Base-by-base conservation (phyloP, 30 jellyfish, hydroid and myxozoan species). In the Turritopsis dohrnii region DNA sequence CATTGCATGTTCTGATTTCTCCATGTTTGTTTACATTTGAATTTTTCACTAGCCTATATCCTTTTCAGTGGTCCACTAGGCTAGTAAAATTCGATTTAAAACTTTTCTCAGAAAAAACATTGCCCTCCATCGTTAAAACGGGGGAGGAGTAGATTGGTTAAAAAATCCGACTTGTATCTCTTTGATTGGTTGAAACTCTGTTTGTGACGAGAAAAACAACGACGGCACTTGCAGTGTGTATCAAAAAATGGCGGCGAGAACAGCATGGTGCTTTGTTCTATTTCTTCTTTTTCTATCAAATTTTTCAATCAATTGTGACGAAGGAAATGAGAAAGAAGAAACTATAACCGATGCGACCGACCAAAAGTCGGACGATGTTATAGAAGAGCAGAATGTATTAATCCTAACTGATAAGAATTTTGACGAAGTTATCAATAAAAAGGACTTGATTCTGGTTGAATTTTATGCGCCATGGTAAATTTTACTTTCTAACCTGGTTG, bases 401-500 rank as follows among this genome's bases (percentile, higher is more conserved):
- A 88, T 91, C 28, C 80, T 91, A 66, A 91, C 90, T 16, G 28
- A 90, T 16, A 80, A 84, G 26, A 87, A 91, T 71, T 91, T 91
- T 66, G 96, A 91, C 71, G 85, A 66, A 24, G 89, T 86, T 75
- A 84, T 91, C 71, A 87, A 91, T 71, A 88, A 84, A 17, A 83
- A 91, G 1, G 82, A 79, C 29, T 29, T 91, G 53, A 72, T 87
- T 54, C 94, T 91, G 29, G 94, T 91, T 8, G 96, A 91, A 65
- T 91, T 91, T 53, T 91, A 91, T 80, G 94, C 96, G 13, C 96
- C 97, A 21, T 91, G 97, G 97, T 91, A 79, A 83, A 94, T 18
- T 18, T 1, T 41, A n/a, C n/a, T 13, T 13, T 41, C 60, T 41
- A 41, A 41, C 60, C 13, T 41, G n/a, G n/a, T n/a, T n/a, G n/a